These are phyloP conservation scores for Ctenoplectra terminalis DNA, from an alignment of 1,140 invertebrate genomes.

Conservation along the genomic window DNA sequence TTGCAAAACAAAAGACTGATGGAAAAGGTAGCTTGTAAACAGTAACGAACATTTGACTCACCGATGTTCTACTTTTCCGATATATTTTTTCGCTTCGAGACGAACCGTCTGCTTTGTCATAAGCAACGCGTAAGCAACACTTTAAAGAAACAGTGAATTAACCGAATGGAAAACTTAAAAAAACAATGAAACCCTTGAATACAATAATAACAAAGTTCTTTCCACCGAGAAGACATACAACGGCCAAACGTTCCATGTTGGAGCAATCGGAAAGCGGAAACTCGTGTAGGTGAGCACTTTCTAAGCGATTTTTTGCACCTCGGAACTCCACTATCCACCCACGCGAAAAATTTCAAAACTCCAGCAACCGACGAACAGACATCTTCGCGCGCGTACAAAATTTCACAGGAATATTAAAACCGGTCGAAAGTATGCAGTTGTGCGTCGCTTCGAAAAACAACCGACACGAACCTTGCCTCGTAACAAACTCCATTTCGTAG, in stretches of 20 bases:
- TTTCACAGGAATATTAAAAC: neutral
- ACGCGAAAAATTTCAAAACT: neutral
- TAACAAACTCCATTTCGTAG: no score
- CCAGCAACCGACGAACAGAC: no score
- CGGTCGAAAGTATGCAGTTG: no score
- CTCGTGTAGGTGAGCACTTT: slow-evolving; percentile 42
- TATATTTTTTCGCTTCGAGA: no score
- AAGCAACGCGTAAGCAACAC: neutral
- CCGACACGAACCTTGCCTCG: no score
- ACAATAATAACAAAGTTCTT: neutral
- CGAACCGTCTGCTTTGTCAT: neutral
- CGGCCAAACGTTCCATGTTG: neutral
- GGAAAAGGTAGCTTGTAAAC: neutral
- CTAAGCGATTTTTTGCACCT: slow-evolving; percentile 45
- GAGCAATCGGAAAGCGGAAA: neutral
- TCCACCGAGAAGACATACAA: neutral
- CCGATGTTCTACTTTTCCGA: neutral
- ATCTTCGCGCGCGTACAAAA: neutral
- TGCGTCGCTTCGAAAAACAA: no score
- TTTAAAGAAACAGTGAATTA: neutral
- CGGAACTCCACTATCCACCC: neutral
- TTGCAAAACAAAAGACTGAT: neutral
- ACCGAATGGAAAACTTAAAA: no score
- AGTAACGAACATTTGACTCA: neutral
- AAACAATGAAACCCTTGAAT: neutral